Evolutionary conservation across 2,113 vertebrate genomes (phyloP).

Genomic region (Tetraodon nigroviridis): DNA sequence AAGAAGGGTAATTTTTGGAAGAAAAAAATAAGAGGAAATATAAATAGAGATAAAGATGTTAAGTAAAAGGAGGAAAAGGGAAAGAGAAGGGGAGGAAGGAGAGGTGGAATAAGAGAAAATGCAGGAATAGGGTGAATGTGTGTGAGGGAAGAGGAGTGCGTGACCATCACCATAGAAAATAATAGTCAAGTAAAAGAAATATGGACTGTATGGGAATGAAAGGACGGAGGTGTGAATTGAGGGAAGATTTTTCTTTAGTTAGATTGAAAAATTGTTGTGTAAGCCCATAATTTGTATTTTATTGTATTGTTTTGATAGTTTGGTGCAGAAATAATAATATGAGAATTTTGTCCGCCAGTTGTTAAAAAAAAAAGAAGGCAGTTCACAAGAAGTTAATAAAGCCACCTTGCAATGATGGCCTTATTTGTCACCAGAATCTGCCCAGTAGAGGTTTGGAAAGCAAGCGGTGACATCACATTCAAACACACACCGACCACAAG

Average conservation of each 20-base stretch:
- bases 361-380: too few species aligned
- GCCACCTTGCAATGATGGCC: too few species aligned
- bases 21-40: slow-evolving; percentile 73
- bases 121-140: slow-evolving; percentile 33
- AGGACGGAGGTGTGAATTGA: slow-evolving; percentile 13
- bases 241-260: slow-evolving; percentile 6
- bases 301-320: slow-evolving; percentile 7
- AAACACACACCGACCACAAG: too few species aligned
- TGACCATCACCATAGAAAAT: slow-evolving; percentile 29
- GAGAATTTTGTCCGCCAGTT: not conserved
- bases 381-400: too few species aligned
- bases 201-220: slow-evolving; percentile 16
- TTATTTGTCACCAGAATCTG: too few species aligned
- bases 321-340: not conserved
- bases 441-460: too few species aligned
- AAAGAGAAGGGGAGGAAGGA: slow-evolving; percentile 47
- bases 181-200: not conserved
- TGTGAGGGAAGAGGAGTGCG: slow-evolving; percentile 14
- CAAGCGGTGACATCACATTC: too few species aligned
- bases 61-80: slow-evolving; percentile 64
- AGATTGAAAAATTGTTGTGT: slow-evolving; percentile 4
- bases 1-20: too few species aligned
- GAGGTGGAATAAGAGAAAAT: slow-evolving; percentile 37
- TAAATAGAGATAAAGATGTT: slow-evolving; percentile 72
- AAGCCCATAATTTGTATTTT: slow-evolving; percentile 3